These are phyloP conservation scores for Dusona sp. DNA, from an alignment of 2,888 invertebrate genomes.

Conservation along the genomic window DNA sequence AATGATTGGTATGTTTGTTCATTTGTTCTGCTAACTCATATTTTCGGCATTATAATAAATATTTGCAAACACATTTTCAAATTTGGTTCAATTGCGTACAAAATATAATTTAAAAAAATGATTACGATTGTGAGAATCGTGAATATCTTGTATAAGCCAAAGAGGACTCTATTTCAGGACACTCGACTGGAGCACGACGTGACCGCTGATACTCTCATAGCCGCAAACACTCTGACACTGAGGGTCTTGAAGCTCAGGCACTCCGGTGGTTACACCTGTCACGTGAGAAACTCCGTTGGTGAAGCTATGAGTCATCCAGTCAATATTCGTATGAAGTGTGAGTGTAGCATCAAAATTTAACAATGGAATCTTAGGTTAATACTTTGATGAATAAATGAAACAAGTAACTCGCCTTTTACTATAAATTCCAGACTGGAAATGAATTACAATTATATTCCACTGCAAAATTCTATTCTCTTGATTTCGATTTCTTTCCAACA, in stretches of 20 bases:
- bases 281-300: conserved; percentile 92
- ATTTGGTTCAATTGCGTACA: not conserved
- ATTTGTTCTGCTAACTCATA: not conserved
- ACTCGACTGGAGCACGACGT: conserved; percentile 89
- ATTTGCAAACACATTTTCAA: not conserved
- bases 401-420: too few species aligned
- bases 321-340: conserved; percentile 91
- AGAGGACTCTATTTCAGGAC: conserved; percentile 85
- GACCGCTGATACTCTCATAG: conserved; percentile 88
- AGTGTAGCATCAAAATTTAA: conserved; percentile 84
- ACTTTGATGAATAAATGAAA: not conserved
- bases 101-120: not conserved
- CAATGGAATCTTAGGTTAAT: not conserved
- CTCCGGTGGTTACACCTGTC: conserved; percentile 92
- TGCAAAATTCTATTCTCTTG: not conserved
- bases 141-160: not conserved
- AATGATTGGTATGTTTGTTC: not conserved
- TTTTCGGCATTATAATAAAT: not conserved
- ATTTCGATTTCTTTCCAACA: not conserved
- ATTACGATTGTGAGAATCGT: not conserved
- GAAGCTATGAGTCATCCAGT: conserved; percentile 92
- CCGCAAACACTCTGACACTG: conserved; percentile 89
- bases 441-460: not conserved
- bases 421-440: not conserved
- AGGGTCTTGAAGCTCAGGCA: conserved; percentile 89